Evolutionary conservation across 2,888 invertebrate species (phyloP), one percentile per base, ranked within the genome.

Genomic region (Cephus runcator): DNA sequence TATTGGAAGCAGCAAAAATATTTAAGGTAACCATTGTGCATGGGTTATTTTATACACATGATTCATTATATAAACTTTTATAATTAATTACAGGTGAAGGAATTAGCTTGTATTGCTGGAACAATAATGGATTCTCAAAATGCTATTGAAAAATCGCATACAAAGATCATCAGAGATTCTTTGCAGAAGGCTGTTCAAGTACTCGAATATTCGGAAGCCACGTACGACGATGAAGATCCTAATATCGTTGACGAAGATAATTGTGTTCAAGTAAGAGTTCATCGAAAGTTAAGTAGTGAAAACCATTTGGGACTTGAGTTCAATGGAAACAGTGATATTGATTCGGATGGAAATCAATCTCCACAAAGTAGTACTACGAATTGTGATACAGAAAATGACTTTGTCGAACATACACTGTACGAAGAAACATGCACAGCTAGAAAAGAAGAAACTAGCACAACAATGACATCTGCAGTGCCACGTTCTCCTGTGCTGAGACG

Each of bases 1-100:
- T 96, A 75, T 93, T 95, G 74, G 94, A 95, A 77, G 95, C 95
- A 11, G 95, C 95, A 34, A 95, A 94, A 88, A 94, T 95, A 86
- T 93, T 96, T 81, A 95, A 95, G 91, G 95, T 96, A 83, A 77
- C 69, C 33, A 9, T 73, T 40, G 33, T 40, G 31, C 75, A 69
- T 73, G 34, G 15, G 6, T 73, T 73, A 30, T 76, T 56, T 30
- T 69, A 35, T 69, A n/a, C 23, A 12, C 6, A 23, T 31, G 6
- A 73, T 71, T n/a, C 30, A 15, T 31, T 71, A 15, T 33, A 31
- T 30, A 34, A 40, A n/a, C 33, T 40, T 75, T 77, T 77, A 68
- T 71, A 56, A 75, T 77, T 82, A 83, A 12, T 76, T 73, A 23
- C 35, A 91, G 91, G 88, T 91, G 3, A 90, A 90, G 82, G 87